phyloP scores from a whole-genome alignment of 2,113 vertebrate species.

The Marmota flaviventris region DNA sequence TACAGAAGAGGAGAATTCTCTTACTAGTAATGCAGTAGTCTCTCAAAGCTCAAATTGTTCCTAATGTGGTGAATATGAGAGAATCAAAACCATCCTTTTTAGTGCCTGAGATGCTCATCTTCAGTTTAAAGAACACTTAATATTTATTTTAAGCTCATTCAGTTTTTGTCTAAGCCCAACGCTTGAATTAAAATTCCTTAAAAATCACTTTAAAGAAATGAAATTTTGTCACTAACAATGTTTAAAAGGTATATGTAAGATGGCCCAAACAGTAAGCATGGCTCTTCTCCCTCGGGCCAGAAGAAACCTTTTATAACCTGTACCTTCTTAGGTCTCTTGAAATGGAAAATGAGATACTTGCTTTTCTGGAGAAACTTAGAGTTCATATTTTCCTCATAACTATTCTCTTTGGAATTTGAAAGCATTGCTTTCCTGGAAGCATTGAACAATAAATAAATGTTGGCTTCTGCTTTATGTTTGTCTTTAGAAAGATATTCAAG shows the following conservation, averaged over 20 bases:
- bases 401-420: neutral
- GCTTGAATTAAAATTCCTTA: neutral
- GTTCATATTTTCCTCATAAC: neutral
- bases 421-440: neutral
- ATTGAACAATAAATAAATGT: neutral
- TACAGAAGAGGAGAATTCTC: neutral
- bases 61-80: neutral
- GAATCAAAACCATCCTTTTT: constrained; percentile 4
- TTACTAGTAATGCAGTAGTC: neutral
- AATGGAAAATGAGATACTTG: neutral
- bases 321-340: neutral
- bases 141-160: constrained; percentile 20
- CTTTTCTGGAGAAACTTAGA: neutral
- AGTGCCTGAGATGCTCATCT: neutral
- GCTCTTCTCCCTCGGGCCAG: neutral
- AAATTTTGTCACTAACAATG: neutral
- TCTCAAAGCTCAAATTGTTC: neutral
- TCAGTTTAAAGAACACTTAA: constrained; percentile 4
- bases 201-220: constrained; percentile 5
- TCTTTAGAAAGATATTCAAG: neutral
- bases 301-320: constrained; percentile 1
- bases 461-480: neutral
- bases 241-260: neutral
- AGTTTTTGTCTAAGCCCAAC: neutral
- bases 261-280: neutral